Percentiles rank a stretch among this genome's conserved stretches.
Conservation (phyloP, 2,888 invertebrate genomes). For the Cloeon dipterum region DNA sequence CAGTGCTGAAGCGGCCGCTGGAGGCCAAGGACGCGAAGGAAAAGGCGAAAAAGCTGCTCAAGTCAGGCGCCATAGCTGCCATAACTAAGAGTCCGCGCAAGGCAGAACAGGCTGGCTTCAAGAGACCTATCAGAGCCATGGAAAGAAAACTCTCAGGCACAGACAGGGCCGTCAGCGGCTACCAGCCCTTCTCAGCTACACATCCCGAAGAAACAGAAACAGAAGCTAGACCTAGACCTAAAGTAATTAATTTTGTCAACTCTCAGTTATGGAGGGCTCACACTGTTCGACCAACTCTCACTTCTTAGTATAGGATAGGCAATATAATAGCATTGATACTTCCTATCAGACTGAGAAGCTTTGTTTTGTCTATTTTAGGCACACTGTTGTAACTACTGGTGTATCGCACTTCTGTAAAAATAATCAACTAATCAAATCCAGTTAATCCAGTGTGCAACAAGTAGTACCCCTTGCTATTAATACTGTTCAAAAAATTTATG, state of each 20-base stretch:
- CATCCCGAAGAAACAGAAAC: constrained; percentile 42
- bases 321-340: too few species aligned
- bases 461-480: too few species aligned
- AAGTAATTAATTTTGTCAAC: constrained; percentile 17
- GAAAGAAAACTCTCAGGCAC: constrained; percentile 54
- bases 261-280: constrained; percentile 9
- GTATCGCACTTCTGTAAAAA: too few species aligned
- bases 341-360: too few species aligned
- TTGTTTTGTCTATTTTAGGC: too few species aligned
- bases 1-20: constrained; percentile 60
- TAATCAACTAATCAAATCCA: too few species aligned
- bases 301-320: too few species aligned
- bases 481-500: too few species aligned
- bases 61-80: constrained; percentile 75
- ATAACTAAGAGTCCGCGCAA: constrained; percentile 63
- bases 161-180: constrained; percentile 56
- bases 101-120: constrained; percentile 75
- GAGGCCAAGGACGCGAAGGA: constrained; percentile 85
- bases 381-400: too few species aligned
- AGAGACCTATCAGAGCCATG: constrained; percentile 52
- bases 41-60: constrained; percentile 82
- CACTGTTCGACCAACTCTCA: too few species aligned
- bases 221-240: constrained; percentile 40
- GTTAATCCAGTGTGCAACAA: too few species aligned
- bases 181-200: constrained; percentile 78